Percentiles rank a stretch among this genome's conserved stretches.
phyloP scores from a whole-genome alignment of 1,140 invertebrate genomes.

The Stegodyphus dumicola region DNA sequence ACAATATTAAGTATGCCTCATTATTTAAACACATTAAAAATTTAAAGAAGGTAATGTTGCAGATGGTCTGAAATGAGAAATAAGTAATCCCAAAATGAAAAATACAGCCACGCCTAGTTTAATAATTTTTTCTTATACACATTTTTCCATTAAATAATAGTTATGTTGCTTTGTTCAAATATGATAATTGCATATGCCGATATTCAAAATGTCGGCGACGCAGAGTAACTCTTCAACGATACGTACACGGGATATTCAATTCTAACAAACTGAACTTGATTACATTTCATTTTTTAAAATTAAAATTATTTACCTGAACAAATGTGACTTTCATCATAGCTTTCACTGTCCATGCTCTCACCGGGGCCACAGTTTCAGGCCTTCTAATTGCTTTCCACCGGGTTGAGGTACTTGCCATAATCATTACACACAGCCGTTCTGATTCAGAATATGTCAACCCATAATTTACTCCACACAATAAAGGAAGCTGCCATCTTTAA shows the following conservation, averaged over 20 bases:
- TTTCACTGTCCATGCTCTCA: conserved; percentile 49
- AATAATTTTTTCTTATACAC: too few species aligned
- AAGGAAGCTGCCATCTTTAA: conserved; percentile 62
- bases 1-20: too few species aligned
- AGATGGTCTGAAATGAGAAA: too few species aligned
- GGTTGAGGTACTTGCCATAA: conserved; percentile 43
- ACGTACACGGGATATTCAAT: conserved; percentile 53
- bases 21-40: too few species aligned
- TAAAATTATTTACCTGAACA: conserved; percentile 48
- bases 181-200: conserved; percentile 61
- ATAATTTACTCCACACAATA: conserved; percentile 62
- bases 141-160: too few species aligned
- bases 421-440: conserved; percentile 55
- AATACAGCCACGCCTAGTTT: too few species aligned
- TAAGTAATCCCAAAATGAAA: too few species aligned
- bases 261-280: conserved; percentile 54
- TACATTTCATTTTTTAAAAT: conserved; percentile 50
- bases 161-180: conserved; percentile 51
- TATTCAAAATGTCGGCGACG: conserved; percentile 62
- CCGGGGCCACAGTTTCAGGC: conserved; percentile 60
- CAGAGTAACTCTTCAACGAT: conserved; percentile 42
- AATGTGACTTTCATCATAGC: background rate
- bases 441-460: conserved; percentile 62
- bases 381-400: conserved; percentile 50
- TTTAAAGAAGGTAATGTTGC: too few species aligned